These are phyloP conservation scores for Formica selysi DNA, from an alignment of 1,140 invertebrate genomes.

Conservation along the genomic window DNA sequence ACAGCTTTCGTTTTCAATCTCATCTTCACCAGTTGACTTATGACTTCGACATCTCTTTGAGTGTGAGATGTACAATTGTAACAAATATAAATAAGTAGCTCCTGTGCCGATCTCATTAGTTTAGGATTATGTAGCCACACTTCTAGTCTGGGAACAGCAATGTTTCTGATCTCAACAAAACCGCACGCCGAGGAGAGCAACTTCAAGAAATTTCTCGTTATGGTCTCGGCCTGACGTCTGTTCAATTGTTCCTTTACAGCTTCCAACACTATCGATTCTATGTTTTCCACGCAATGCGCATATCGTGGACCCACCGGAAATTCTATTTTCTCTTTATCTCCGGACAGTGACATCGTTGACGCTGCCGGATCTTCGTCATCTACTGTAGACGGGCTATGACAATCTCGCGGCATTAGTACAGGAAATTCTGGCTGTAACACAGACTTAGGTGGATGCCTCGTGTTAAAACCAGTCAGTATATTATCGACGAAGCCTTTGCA, in stretches of 20 bases:
- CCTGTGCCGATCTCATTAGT: slow-evolving; percentile 95
- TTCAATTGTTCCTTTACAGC: slow-evolving; percentile 95
- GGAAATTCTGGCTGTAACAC: slow-evolving; percentile 88
- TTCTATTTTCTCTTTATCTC: slow-evolving; percentile 86
- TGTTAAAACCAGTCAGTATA: slow-evolving; percentile 95
- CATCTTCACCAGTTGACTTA: slow-evolving; percentile 96
- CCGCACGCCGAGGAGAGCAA: slow-evolving; percentile 94
- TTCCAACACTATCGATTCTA: slow-evolving; percentile 94
- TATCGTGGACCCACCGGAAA: slow-evolving; percentile 88
- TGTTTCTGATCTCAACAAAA: slow-evolving; percentile 93
- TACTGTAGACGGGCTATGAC: slow-evolving; percentile 86
- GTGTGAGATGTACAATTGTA: slow-evolving; percentile 94
- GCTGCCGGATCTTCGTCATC: slow-evolving; percentile 88
- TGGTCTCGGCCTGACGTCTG: slow-evolving; percentile 94
- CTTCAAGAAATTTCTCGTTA: slow-evolving; percentile 95
- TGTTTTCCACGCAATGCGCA: slow-evolving; percentile 88
- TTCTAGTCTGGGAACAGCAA: slow-evolving; percentile 94
- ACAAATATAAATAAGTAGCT: slow-evolving; percentile 96
- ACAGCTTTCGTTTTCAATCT: slow-evolving; percentile 97
- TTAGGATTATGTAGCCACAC: slow-evolving; percentile 98
- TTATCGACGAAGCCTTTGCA: slow-evolving; percentile 97
- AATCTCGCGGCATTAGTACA: slow-evolving; percentile 84
- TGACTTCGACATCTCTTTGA: slow-evolving; percentile 94
- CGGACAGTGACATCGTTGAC: slow-evolving; percentile 76
- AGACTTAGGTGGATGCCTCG: slow-evolving; percentile 90